Percentiles rank a stretch among this genome's conserved stretches.
phyloP scores from a whole-genome alignment of 92 coral and sea anemone genomes.

The Phenganax stokvisi region DNA sequence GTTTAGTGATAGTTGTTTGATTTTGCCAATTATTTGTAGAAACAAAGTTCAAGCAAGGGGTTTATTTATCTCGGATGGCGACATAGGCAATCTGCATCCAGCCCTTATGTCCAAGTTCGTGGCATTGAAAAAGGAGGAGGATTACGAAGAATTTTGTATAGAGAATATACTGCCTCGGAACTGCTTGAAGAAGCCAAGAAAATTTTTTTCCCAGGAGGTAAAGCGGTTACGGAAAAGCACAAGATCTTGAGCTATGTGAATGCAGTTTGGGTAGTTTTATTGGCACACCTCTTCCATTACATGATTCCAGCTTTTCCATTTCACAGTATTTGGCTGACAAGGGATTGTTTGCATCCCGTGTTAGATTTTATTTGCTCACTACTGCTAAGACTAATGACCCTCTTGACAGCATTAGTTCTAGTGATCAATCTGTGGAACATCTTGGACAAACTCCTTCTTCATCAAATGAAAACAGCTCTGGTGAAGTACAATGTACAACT shows the following conservation, averaged over 20 bases:
- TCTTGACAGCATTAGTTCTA: background rate
- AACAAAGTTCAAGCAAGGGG: background rate
- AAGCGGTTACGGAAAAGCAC: background rate
- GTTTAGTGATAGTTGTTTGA: too few relatives aligned
- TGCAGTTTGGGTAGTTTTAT: background rate
- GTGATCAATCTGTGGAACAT: background rate
- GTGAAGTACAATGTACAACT: background rate
- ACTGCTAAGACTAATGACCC: background rate
- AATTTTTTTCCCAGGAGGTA: background rate
- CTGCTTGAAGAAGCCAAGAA: constrained; percentile 2
- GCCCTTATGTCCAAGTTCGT: background rate
- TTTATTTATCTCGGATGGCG: constrained; percentile 8
- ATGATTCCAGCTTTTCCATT: background rate
- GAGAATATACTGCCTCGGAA: background rate
- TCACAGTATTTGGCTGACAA: background rate
- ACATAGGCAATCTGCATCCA: background rate
- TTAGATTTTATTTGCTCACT: background rate
- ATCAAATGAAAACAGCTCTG: background rate
- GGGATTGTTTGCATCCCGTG: background rate
- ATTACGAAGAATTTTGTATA: background rate
- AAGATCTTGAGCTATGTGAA: background rate
- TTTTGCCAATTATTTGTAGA: background rate
- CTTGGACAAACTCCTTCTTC: background rate
- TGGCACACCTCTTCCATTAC: background rate
- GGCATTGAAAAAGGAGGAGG: background rate